A percentile compares a stretch with the other conserved stretches of the same genome.
These are phyloP conservation scores for Neoniphon sammara DNA, from an alignment of 2,797 vertebrate species.

Conservation along the genomic window DNA sequence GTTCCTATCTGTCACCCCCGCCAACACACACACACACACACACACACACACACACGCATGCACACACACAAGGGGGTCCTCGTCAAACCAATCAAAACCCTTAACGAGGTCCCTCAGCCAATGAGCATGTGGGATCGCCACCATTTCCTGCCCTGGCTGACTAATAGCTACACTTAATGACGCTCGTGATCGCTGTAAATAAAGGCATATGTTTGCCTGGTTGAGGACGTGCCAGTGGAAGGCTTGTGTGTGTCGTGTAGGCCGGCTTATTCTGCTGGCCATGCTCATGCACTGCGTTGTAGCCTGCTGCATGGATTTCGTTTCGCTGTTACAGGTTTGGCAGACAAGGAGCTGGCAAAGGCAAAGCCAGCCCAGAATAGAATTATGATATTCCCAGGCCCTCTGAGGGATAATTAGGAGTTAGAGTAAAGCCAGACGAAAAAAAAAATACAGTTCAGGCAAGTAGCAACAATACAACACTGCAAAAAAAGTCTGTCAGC, in stretches of 20 bases:
- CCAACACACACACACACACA: constrained; percentile 39
- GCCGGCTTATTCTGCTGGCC: constrained; percentile 50
- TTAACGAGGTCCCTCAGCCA: constrained; percentile 58
- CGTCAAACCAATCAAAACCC: constrained; percentile 55
- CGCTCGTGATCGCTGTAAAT: constrained; percentile 69
- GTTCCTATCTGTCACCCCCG: constrained; percentile 61
- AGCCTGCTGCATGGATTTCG: constrained; percentile 30
- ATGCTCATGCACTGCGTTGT: constrained; percentile 35
- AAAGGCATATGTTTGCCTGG: constrained; percentile 72
- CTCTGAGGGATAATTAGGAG: constrained; percentile 32
- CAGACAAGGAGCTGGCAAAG: constrained; percentile 43
- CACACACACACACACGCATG: constrained; percentile 17
- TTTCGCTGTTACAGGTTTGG: constrained; percentile 53
- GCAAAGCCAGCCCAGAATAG: constrained; percentile 23
- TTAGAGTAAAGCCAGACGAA: constrained; percentile 10
- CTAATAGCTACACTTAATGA: constrained; percentile 60
- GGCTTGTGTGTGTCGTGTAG: constrained; percentile 32
- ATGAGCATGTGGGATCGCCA: constrained; percentile 51
- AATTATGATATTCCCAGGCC: constrained; percentile 40
- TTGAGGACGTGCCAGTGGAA: constrained; percentile 36
- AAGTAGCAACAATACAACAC: neutral
- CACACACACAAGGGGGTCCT: constrained; percentile 38
- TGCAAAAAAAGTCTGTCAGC: no score
- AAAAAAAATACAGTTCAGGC: neutral
- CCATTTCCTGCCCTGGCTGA: constrained; percentile 61